A percentile compares a stretch with the other conserved stretches of the same genome.
phyloP scores from a whole-genome alignment of 2,888 invertebrate genomes.

The Aphidoletes aphidimyza region DNA sequence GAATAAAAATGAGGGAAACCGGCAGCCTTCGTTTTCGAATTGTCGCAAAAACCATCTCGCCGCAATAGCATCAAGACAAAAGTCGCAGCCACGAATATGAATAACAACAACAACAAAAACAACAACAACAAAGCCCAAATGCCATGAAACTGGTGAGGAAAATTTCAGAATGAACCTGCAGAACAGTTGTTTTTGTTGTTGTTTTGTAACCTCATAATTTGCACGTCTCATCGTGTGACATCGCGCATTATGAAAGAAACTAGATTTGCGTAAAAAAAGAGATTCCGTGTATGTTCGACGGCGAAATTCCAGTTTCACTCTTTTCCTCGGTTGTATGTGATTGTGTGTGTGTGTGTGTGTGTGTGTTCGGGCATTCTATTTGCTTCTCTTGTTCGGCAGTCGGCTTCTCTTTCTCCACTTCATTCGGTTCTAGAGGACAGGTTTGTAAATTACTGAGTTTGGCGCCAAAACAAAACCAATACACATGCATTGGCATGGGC shows the following conservation, averaged over 20 bases:
- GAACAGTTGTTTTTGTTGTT: slow-evolving; percentile 37
- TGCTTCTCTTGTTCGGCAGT: neutral
- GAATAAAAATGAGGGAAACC: too few species aligned
- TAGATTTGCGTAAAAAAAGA: slow-evolving; percentile 43
- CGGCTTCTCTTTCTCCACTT: neutral
- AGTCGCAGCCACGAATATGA: neutral
- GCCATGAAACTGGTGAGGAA: neutral
- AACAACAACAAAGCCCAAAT: neutral
- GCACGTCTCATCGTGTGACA: slow-evolving; percentile 47
- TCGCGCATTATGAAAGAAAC: slow-evolving; percentile 51
- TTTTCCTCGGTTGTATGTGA: neutral
- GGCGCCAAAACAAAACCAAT: slow-evolving; percentile 43
- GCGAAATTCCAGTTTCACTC: slow-evolving; percentile 22
- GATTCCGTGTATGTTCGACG: slow-evolving; percentile 34
- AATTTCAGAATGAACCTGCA: slow-evolving; percentile 39
- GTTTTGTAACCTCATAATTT: slow-evolving; percentile 34
- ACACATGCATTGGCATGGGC: neutral
- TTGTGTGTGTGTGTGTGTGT: too few species aligned
- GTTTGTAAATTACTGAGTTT: slow-evolving; percentile 34
- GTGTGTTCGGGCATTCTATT: too few species aligned
- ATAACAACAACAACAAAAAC: neutral
- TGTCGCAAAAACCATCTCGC: too few species aligned
- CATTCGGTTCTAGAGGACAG: neutral
- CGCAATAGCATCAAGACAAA: neutral
- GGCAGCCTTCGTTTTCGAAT: too few species aligned